Base-by-base conservation (phyloP, 2,888 invertebrate species). In the Therioaphis trifolii region DNA sequence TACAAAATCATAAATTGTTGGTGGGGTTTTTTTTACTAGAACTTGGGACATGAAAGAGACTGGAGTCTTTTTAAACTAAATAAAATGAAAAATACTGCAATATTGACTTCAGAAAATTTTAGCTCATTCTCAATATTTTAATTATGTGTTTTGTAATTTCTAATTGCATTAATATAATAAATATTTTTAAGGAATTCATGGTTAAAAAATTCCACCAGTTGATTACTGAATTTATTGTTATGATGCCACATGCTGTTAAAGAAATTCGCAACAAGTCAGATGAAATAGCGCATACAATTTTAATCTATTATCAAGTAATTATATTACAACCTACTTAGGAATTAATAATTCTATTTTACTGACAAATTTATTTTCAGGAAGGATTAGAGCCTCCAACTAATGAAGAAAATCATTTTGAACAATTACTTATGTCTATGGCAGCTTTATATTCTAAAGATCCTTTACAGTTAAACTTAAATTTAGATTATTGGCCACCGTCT, bases 221-320 rank as follows among this genome's bases (percentile, higher is more conserved):
- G 12, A 91, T 98, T 78, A 95, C 96, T 0, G 97, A 98, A 89
- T 97, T 98, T 87, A 95, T 98, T 72, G 93, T 95, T 85, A 92
- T 95, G 80, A 95, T 97, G 95, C 97, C 97, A 79, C 91, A 96
- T 72, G 97, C 97, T 92, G 92, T 95, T 0, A 94, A 94, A 87
- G 95, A 95, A 88, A 89, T 96, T 85, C 90, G 94, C 74, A 93
- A 93, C 87, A 91, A 94, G 86, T 97, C 96, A 0, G 97, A 98
- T 89, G 98, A 98, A 89, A 93, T 94, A 2, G 94, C 95, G 18
- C 92, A 95, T 85, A 93, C 94, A 0, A 92, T 94, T 63, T 92
- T 93, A 86, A 92, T 93, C 87, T 94, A 93, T 89, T 90, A 91
- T 12, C 91, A 88, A 85, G 88, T 88, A 85, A 66, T 85, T 58